These are phyloP conservation scores for Esox masquinongy DNA, from an alignment of 2,797 vertebrate species.

Conservation along the genomic window DNA sequence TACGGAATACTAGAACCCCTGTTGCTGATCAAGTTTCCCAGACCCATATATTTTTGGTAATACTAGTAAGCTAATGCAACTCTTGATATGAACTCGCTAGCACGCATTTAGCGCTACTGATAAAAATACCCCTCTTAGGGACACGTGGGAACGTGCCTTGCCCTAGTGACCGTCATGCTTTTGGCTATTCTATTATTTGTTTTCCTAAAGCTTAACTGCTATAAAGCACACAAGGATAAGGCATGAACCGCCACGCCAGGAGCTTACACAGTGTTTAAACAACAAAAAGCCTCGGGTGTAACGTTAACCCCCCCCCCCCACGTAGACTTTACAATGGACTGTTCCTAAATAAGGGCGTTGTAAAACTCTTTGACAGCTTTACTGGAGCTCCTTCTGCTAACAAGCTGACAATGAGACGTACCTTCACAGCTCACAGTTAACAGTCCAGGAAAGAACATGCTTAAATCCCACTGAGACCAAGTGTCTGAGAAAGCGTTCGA, in stretches of 20 bases:
- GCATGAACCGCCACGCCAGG: neutral
- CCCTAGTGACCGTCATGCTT: constrained; percentile 41
- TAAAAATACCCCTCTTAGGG: constrained; percentile 68
- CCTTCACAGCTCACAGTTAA: neutral
- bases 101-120: constrained; percentile 51
- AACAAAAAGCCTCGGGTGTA: constrained; percentile 28
- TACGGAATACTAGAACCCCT: constrained; percentile 33
- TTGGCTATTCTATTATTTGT: constrained; percentile 43
- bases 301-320: no score
- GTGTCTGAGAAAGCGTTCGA: neutral
- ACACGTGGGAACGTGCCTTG: constrained; percentile 60
- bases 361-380: no score
- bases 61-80: constrained; percentile 52
- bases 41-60: constrained; percentile 64
- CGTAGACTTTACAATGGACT: no score
- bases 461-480: neutral
- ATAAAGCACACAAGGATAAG: no score
- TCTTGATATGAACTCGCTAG: constrained; percentile 59
- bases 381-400: no score
- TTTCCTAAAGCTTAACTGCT: neutral
- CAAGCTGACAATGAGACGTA: no score
- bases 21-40: constrained; percentile 54
- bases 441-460: neutral
- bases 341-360: no score
- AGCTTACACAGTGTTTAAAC: constrained; percentile 35